Percentiles rank a stretch among this genome's conserved stretches.
phyloP scores from a whole-genome alignment of 2,113 vertebrate genomes.

The Ariopsis seemanni region DNA sequence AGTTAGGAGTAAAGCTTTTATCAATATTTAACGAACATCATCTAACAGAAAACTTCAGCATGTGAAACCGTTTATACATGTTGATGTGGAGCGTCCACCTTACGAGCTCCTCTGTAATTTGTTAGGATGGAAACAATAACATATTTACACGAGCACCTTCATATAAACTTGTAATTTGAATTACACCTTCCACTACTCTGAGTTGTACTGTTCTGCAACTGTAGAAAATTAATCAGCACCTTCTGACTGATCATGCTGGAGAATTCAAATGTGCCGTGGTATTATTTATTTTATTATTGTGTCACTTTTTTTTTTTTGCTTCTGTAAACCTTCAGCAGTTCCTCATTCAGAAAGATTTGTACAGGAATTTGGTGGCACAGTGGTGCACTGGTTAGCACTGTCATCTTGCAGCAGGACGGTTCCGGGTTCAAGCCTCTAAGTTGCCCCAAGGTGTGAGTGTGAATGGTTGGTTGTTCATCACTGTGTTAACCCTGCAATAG shows the following conservation, averaged over 20 bases:
- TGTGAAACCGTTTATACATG: not conserved
- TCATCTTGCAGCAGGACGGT: too few species aligned
- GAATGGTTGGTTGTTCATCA: too few species aligned
- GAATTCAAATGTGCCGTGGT: not conserved
- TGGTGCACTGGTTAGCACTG: too few species aligned
- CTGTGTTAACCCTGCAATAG: too few species aligned
- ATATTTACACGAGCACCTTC: not conserved
- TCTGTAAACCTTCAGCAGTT: not conserved
- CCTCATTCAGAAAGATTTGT: not conserved
- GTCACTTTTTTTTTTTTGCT: not conserved
- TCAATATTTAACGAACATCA: not conserved
- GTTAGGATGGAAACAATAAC: not conserved
- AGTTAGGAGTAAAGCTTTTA: not conserved
- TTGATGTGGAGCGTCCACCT: too few species aligned
- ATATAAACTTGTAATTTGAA: not conserved
- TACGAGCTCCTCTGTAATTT: not conserved
- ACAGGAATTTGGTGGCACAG: not conserved
- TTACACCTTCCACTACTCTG: not conserved
- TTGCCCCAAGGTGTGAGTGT: too few species aligned
- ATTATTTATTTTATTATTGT: not conserved
- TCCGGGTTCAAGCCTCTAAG: too few species aligned
- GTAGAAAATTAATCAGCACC: not conserved
- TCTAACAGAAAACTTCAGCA: not conserved
- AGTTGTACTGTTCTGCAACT: not conserved
- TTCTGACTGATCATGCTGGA: not conserved